Evolutionary conservation across 2,113 vertebrate genomes (phyloP), one percentile per base, ranked within the genome.

Genomic region (Tylochromis polylepis): DNA sequence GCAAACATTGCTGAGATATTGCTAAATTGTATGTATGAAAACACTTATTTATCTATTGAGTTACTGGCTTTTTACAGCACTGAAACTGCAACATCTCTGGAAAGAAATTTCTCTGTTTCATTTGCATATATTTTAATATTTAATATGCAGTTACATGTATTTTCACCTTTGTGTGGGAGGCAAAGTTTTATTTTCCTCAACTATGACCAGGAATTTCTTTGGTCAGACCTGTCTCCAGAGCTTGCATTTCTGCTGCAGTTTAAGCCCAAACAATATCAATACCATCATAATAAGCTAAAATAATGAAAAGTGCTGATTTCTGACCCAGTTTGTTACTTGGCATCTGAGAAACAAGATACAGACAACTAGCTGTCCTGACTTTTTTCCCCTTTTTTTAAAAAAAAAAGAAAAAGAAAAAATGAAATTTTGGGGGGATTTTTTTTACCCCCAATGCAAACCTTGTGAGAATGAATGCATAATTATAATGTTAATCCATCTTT

Each of bases 361-460:
- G 5, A 24, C 22, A 46, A 46, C 14, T 24, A 22, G 36, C 20
- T 41, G 38, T 15, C 62, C 12, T 24, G n/a, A 4, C 11, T 6
- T 31, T 12, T 22, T 22, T 56, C n/a, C n/a, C n/a, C n/a, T 0
- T n/a, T 9, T 11, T 11, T n/a, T n/a, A 4, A 56, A 24, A 4
- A 4, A 0, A 4, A 4, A 16, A 58, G 1, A 20, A 62, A 34
- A 20, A 60, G n/a, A n/a, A 72, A 46, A 46, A 27, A 9, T 0
- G 0, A 60, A 1, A 60, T 34, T 4, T 58, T 11, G 4, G 1
- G 2, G 11, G n/a, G n/a, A n/a, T n/a, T n/a, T n/a, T n/a, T n/a
- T n/a, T n/a, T n/a, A 6, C 3, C 15, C 22, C 16, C 12, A 12
- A 43, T 79, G 53, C 5, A 41, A 58, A 58, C 20, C 12, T 56